Percentiles rank a stretch among this genome's conserved stretches.
Evolutionary conservation across 2,888 invertebrate genomes (phyloP).

Genomic region (Watsonalla binaria): DNA sequence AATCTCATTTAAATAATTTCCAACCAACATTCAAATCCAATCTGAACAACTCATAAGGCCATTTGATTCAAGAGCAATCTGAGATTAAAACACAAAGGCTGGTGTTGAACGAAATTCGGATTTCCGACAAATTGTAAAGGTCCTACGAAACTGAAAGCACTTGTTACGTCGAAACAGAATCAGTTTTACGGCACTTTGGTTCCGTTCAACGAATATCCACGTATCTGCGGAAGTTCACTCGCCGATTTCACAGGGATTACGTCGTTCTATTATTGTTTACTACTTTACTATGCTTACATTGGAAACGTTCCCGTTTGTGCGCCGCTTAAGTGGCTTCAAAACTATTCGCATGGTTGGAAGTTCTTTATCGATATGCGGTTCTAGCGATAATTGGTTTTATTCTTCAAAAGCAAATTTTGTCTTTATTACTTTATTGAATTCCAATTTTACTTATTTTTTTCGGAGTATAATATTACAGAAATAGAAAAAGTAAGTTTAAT

Average conservation of each 20-base stretch:
- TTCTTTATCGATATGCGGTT: no score
- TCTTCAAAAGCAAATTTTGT: no score
- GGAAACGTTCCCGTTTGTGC: background rate
- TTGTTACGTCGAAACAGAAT: constrained; percentile 54
- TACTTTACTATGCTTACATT: background rate
- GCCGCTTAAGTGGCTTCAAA: background rate
- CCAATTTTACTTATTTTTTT: no score
- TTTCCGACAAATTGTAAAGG: constrained; percentile 60
- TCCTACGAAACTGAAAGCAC: constrained; percentile 53
- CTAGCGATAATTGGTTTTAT: no score
- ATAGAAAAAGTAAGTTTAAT: no score
- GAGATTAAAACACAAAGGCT: constrained; percentile 48
- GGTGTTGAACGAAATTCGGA: constrained; percentile 50
- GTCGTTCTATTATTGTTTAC: constrained; percentile 15
- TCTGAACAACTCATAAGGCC: constrained; percentile 22
- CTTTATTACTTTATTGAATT: no score
- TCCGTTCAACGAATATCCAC: constrained; percentile 40
- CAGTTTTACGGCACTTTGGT: constrained; percentile 56
- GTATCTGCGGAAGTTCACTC: constrained; percentile 23
- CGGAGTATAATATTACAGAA: no score
- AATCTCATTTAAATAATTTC: no score
- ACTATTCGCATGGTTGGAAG: background rate
- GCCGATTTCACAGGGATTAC: constrained; percentile 30
- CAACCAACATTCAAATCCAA: background rate
- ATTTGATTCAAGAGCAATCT: constrained; percentile 52